Conservation (phyloP, 2,888 invertebrate genomes). For the Pemphredon lugubris region DNA sequence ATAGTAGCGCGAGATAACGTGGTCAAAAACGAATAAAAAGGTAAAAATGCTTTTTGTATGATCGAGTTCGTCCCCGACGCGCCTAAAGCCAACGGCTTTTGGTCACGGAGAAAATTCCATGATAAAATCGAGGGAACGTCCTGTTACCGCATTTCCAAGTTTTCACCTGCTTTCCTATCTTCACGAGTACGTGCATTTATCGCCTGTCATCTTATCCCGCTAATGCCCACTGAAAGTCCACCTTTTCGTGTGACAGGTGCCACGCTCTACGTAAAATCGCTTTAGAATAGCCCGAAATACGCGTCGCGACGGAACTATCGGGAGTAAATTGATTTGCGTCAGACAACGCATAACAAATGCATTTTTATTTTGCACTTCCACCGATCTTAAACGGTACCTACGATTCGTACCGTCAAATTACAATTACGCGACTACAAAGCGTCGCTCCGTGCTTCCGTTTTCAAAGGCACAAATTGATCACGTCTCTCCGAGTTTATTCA, state of each 20-base stretch:
- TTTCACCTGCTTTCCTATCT: conserved; percentile 65
- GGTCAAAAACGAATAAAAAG: no score
- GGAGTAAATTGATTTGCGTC: conserved; percentile 53
- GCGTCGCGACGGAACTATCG: conserved; percentile 19
- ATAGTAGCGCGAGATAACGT: no score
- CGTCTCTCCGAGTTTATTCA: no score
- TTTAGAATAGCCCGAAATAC: conserved; percentile 39
- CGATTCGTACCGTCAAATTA: neutral
- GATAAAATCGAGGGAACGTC: conserved; percentile 45
- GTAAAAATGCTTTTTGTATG: no score
- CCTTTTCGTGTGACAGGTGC: conserved; percentile 65
- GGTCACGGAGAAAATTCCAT: conserved; percentile 24
- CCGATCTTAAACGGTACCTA: no score
- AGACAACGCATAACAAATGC: conserved; percentile 17
- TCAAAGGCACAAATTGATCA: no score
- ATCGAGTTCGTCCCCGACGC: no score
- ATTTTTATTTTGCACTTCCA: neutral
- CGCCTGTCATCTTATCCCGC: conserved; percentile 57
- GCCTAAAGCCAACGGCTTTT: neutral
- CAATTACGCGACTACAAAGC: no score
- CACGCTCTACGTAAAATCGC: conserved; percentile 41
- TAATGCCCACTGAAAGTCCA: conserved; percentile 55
- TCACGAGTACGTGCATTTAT: conserved; percentile 56
- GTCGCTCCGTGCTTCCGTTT: no score
- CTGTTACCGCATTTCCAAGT: conserved; percentile 13